Base-by-base conservation (phyloP, 2,888 invertebrate species). In the Elegia similella region DNA sequence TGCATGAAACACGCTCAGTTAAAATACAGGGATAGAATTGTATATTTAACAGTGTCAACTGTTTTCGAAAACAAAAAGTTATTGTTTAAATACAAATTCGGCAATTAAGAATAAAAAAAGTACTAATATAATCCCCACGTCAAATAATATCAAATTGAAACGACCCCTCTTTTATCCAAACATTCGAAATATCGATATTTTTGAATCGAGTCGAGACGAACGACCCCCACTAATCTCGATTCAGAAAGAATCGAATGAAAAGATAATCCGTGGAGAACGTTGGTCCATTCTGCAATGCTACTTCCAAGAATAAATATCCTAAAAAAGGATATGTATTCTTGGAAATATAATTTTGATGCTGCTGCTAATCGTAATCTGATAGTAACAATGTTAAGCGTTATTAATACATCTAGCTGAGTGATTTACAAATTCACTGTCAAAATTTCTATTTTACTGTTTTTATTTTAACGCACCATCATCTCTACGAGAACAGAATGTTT, bases 161-260 rank as follows among this genome's bases (percentile, higher is more conserved):
- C 10, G 15, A 34, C 16, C 34, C 50, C 34, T 16, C 12, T 34
- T 34, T 16, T 32, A 30, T 7, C 13, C 7, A 50, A 47, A 55
- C 38, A 56, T 30, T 48, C 30, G 6, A 42, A 47, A 48, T 15
- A 42, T 42, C 42, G 29, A 53, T 42, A 48, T 30, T 34, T 56
- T 56, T 48, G 29, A 70, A 72, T 70, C 67, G 66, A 67, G 68
- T 70, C 67, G 66, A 67, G 68, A 70, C 68, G 72, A 75, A 71
- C 74, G 73, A 68, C 64, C 82, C 80, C 69, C 68, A 70, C 73
- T 80, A 82, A 84, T 82, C 80, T 67, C 68, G 78, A 75, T 68
- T 65, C 67, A 78, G 75, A 83, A 82, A 82, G 82, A 83, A 86
- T 83, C 78, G 73, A 76, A 76, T 48, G 56, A 55, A 17, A 48